These are phyloP conservation scores for Guaruba guarouba DNA, from an alignment of 2,113 vertebrate genomes.

Conservation along the genomic window DNA sequence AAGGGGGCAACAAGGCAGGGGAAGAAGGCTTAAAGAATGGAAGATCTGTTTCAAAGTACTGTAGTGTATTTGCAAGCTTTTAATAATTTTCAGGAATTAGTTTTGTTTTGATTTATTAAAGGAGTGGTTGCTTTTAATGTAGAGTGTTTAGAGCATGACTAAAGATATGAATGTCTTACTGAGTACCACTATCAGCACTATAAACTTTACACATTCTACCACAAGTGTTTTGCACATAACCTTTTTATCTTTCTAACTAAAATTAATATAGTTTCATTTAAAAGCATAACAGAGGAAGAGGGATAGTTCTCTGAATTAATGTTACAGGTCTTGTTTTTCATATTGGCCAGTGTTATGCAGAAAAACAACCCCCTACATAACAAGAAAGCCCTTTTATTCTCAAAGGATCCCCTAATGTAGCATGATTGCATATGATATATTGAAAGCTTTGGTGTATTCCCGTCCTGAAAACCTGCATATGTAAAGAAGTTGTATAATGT, in stretches of 20 bases:
- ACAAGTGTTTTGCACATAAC: neutral
- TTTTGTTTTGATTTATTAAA: constrained; percentile 34
- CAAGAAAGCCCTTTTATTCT: neutral
- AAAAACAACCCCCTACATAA: neutral
- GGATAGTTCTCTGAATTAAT: neutral
- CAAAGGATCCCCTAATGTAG: neutral
- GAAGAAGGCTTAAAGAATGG: constrained; percentile 19
- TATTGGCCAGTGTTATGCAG: neutral
- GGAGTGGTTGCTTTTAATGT: neutral
- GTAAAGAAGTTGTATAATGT: neutral
- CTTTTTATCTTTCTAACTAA: neutral
- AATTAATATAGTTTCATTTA: neutral
- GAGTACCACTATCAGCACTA: neutral
- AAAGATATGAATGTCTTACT: neutral
- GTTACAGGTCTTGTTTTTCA: neutral
- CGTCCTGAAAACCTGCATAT: neutral
- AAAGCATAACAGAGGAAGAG: neutral
- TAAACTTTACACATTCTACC: neutral
- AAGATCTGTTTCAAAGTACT: constrained; percentile 46
- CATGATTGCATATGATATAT: neutral
- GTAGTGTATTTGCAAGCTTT: neutral
- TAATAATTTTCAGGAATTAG: neutral
- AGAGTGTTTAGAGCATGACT: neutral
- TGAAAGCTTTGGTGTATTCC: neutral
- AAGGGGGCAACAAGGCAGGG: neutral